Evolutionary conservation across 2,113 vertebrate species (phyloP).

Genomic region (Hassar affinis): DNA sequence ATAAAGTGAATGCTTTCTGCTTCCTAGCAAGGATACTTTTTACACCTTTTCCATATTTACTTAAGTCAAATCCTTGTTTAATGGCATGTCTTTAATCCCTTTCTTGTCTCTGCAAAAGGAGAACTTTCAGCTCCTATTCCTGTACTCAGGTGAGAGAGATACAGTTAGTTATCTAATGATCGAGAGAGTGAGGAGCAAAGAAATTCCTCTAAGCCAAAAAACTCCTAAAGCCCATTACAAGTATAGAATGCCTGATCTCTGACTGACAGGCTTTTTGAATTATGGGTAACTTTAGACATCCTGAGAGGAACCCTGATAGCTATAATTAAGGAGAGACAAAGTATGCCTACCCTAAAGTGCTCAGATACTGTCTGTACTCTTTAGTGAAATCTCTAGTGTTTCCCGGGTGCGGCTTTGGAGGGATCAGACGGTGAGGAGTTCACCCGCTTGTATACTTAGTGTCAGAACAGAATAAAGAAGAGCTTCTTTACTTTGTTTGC

Average conservation of each 20-base stretch:
- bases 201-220: constrained; percentile 48
- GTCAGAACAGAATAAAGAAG: constrained; percentile 22
- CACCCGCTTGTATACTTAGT: not conserved
- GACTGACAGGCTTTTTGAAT: constrained; percentile 46
- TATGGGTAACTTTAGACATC: constrained; percentile 53
- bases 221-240: constrained; percentile 22
- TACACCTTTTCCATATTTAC: constrained; percentile 21
- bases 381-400: constrained; percentile 41
- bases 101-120: constrained; percentile 41
- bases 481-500: constrained; percentile 26
- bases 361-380: constrained; percentile 29
- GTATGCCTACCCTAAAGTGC: constrained; percentile 26
- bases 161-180: constrained; percentile 38
- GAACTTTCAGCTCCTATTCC: constrained; percentile 18
- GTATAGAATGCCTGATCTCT: constrained; percentile 33
- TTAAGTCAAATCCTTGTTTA: constrained; percentile 43
- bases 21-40: constrained; percentile 13
- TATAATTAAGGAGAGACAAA: constrained; percentile 50
- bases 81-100: constrained; percentile 47
- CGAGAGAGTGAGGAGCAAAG: constrained; percentile 21
- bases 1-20: constrained; percentile 17
- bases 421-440: constrained; percentile 18
- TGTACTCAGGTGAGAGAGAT: constrained; percentile 24
- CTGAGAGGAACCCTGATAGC: constrained; percentile 41
- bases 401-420: constrained; percentile 3